These are phyloP conservation scores for Lytechinus variegatus DNA, from an alignment of 35 echinoderm and acorn worm genomes.

Conservation along the genomic window DNA sequence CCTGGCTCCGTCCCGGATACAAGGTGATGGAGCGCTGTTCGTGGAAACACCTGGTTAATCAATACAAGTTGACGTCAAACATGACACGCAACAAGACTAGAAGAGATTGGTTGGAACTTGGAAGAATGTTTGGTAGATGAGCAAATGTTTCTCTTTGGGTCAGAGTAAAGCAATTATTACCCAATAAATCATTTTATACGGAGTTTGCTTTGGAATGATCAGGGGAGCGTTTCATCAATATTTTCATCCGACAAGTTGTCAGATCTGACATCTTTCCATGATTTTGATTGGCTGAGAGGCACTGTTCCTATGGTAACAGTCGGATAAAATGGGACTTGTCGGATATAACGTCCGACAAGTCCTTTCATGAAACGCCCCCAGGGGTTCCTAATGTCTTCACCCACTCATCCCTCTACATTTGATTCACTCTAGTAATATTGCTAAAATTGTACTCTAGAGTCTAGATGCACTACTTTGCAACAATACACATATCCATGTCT, in stretches of 20 bases:
- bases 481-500: background rate
- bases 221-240: too few species aligned
- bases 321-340: too few species aligned
- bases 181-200: background rate
- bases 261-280: too few species aligned
- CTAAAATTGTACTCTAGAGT: too few species aligned
- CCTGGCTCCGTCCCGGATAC: background rate
- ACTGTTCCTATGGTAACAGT: too few species aligned
- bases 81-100: background rate
- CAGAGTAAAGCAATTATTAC: background rate
- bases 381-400: too few species aligned
- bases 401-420: too few species aligned
- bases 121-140: background rate
- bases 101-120: background rate
- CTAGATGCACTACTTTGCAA: background rate
- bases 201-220: background rate
- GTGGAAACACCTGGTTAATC: constrained; percentile 44
- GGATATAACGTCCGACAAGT: too few species aligned
- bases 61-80: constrained; percentile 29
- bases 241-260: too few species aligned
- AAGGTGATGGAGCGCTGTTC: background rate
- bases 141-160: constrained; percentile 11
- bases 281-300: too few species aligned
- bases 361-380: too few species aligned
- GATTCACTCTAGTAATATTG: too few species aligned